Base-by-base conservation (phyloP, 2,888 invertebrate genomes). In the Acanthosepion esculentum region DNA sequence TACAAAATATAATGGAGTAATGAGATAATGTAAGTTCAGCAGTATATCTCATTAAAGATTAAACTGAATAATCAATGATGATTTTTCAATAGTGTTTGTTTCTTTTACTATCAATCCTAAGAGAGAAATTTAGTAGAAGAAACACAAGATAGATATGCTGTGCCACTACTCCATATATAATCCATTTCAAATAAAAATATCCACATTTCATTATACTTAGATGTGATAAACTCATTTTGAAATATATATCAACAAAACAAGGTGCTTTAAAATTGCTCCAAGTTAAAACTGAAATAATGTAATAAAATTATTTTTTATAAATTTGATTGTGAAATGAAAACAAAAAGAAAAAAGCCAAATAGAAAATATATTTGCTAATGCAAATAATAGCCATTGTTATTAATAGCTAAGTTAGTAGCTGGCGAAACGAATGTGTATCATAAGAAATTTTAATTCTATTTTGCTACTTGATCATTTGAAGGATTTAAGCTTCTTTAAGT, bases 11-110 rank as follows among this genome's bases (percentile, higher is more conserved):
- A 33, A 15, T 78, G 15, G 78, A 78, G 78, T 78, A 78, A 78
- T 78, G 78, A 78, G 78, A 78, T 33, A 78, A n/a, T 78, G 78
- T 78, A 78, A 78, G 78, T 78, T 78, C 78, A 78, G 78, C 78
- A 78, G 78, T 78, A n/a, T 10, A 78, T 78, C 78, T 78, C n/a
- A 78, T 78, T 59, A 59, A 59, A 78, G n/a, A 78, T 78, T n/a
- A 78, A 78, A 33, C 78, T 15, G 33, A 78, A 78, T 15, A 78
- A 78, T 78, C 78, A 78, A 33, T n/a, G 78, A 78, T 33, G 78
- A 78, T 78, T 78, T 78, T n/a, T 78, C 78, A 78, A 78, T n/a
- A 78, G n/a, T n/a, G 78, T 78, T n/a, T 78, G 78, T 78, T 33
- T 78, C 78, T n/a, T 78, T 78, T 78, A 78, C 78, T n/a, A 15